phyloP scores from a whole-genome alignment of 2,888 invertebrate genomes.

The Himalopsyche anomala region DNA sequence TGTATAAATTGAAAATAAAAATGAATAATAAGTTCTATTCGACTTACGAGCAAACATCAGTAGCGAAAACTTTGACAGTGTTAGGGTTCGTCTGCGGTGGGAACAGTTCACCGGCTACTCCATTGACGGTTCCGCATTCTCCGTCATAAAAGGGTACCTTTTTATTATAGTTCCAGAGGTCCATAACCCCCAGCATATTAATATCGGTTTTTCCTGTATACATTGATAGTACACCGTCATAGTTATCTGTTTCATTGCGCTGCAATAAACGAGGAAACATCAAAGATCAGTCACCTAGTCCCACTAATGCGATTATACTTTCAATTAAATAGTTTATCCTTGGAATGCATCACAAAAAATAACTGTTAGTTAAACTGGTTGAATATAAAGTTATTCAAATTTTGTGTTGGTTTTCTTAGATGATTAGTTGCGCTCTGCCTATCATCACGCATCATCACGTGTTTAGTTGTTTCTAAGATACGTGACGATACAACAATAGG shows the following conservation, averaged over 20 bases:
- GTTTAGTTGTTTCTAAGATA: no score
- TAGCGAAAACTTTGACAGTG: constrained; percentile 81
- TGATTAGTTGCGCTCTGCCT: no score
- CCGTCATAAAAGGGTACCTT: constrained; percentile 77
- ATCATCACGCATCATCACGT: no score
- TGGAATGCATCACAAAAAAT: neutral
- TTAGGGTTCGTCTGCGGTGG: constrained; percentile 81
- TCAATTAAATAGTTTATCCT: neutral
- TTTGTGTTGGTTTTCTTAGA: no score
- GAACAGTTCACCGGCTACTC: constrained; percentile 89
- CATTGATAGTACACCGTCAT: constrained; percentile 88
- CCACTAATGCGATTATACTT: no score
- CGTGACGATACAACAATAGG: no score
- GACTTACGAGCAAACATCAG: constrained; percentile 88
- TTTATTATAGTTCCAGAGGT: constrained; percentile 82
- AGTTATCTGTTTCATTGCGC: constrained; percentile 84
- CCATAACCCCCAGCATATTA: constrained; percentile 81
- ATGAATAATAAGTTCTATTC: neutral
- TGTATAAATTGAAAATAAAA: neutral
- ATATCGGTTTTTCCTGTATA: constrained; percentile 84
- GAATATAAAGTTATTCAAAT: neutral
- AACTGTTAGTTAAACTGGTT: neutral
- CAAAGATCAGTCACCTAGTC: neutral
- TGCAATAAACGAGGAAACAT: constrained; percentile 68
- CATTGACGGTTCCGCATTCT: constrained; percentile 83